phyloP scores from a whole-genome alignment of 2,113 vertebrate genomes.

The Anhinga anhinga region DNA sequence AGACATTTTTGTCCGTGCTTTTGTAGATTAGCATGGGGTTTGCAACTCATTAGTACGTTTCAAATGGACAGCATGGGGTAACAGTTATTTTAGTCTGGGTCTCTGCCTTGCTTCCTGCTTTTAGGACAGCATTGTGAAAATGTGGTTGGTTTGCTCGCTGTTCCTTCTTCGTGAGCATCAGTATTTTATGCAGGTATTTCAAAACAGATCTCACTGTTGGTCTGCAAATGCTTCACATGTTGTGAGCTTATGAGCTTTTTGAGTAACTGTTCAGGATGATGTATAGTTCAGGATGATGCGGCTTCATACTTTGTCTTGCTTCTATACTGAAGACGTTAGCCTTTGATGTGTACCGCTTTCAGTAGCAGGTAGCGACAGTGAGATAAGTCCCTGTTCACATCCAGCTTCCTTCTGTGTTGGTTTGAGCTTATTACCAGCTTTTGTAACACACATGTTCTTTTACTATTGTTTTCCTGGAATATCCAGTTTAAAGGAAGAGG shows the following conservation, averaged over 20 bases:
- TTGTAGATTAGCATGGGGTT: neutral
- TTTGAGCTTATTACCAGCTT: neutral
- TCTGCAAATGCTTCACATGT: neutral
- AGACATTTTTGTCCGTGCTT: neutral
- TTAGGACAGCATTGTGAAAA: neutral
- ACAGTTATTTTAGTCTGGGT: neutral
- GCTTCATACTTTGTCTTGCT: neutral
- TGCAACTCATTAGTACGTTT: neutral
- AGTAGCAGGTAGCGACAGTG: neutral
- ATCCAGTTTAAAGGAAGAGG: neutral
- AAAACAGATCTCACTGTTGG: neutral
- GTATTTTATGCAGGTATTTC: neutral
- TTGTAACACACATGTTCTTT: neutral
- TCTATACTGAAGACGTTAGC: neutral
- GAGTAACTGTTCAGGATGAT: neutral
- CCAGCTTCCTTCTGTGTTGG: neutral
- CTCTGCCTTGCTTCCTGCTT: neutral
- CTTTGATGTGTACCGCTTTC: fast-evolving
- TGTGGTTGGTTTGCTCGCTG: neutral
- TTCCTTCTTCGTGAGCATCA: neutral
- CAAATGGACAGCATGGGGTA: neutral
- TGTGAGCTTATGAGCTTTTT: neutral
- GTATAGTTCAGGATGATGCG: neutral
- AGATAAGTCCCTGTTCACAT: neutral
- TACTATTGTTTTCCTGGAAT: neutral